Base-by-base conservation (phyloP, 2,888 invertebrate genomes). In the Amiota mariae region DNA sequence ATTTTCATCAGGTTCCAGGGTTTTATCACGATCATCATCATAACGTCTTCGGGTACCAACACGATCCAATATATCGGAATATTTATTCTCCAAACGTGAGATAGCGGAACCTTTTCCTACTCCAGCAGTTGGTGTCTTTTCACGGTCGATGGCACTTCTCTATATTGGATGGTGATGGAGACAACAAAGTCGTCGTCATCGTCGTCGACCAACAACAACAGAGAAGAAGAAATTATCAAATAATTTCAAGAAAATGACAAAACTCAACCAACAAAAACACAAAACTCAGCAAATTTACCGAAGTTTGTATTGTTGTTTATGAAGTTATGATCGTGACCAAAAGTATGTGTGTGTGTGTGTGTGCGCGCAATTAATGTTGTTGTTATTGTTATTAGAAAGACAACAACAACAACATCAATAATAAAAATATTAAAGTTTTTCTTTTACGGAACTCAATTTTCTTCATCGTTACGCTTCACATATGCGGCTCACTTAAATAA, bases 31-130 rank as follows among this genome's bases (percentile, higher is more conserved):
- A 86, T 94, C 90, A 72, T 85, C 86, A 48, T 84, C 87, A 47
- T 87, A 47, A 66, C 92, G 91, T 67, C 90, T 90, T 80, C 92
- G 91, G 77, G 92, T 91, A 46, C 94, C 93, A 80, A 94, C 93
- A 85, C 93, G 92, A 85, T 95, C 95, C 82, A 95, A 90, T 24
- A 95, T 93, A 18, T 94, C 92, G 1, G 94, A 93, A 89, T 95
- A 95, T 89, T 95, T 95, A 87, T 95, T 94, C 90, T 95, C 95
- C 82, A 95, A 90, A 18, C 94, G 93, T 76, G 92, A 93, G 71
- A 95, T 92, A 46, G 94, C 93, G 64, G 87, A 92, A 87, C 80
- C 74, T 70, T 85, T 80, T 18, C 79, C 84, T 0, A 10, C 18
- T 11, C 18, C 46, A 46, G 79, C 82, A 71, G 85, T 84, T 51